Evolutionary conservation across 2,797 vertebrate species (phyloP).

Genomic region (Pipistrellus kuhlii): DNA sequence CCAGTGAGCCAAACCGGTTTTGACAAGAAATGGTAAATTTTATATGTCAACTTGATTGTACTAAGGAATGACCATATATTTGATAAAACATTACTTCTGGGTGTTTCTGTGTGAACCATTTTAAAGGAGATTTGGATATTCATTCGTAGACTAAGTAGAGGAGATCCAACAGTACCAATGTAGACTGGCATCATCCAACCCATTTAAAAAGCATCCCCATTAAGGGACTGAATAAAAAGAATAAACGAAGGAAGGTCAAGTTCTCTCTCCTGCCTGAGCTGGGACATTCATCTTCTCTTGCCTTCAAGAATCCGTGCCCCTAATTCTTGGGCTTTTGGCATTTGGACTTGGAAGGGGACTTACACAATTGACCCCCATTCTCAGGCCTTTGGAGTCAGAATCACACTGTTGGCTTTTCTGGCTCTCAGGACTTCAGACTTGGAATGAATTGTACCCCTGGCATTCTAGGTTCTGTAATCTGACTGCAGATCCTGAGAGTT

Average conservation of each 20-base stretch:
- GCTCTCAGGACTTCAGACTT: background rate
- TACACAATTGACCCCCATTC: background rate
- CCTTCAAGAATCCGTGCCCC: background rate
- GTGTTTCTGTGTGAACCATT: background rate
- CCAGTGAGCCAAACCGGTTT: too few relatives aligned
- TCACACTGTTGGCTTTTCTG: background rate
- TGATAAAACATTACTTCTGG: background rate
- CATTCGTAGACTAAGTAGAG: background rate
- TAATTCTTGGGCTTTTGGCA: background rate
- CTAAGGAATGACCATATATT: background rate
- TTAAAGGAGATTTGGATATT: background rate
- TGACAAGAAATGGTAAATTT: background rate
- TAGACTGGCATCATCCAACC: background rate
- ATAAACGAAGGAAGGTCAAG: background rate
- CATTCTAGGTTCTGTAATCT: background rate
- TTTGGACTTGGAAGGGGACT: background rate
- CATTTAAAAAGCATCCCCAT: background rate
- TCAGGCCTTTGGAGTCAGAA: background rate
- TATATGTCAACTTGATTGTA: background rate
- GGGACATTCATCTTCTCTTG: background rate
- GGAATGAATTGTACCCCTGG: background rate
- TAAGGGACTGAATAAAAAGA: background rate
- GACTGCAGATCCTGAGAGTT: background rate
- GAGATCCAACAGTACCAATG: background rate
- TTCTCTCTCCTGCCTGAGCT: background rate